Conservation (phyloP, 2,113 vertebrate genomes). For the Hemiscyllium ocellatum region DNA sequence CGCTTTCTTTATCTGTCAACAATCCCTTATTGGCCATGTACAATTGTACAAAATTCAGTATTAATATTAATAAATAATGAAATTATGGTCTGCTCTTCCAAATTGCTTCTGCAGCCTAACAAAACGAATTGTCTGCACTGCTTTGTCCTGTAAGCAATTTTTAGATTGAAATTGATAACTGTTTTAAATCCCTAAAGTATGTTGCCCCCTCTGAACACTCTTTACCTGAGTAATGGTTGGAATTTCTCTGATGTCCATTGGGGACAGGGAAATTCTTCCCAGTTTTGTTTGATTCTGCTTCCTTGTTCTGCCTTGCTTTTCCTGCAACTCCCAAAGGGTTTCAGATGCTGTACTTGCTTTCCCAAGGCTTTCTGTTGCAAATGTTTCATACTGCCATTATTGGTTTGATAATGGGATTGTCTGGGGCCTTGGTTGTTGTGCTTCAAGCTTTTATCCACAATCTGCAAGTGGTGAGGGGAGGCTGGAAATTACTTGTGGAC, state of each 20-base stretch:
- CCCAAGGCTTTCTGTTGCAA: conserved; percentile 8
- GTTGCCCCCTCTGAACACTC: neutral
- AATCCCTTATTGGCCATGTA: neutral
- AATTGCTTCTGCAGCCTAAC: conserved; percentile 10
- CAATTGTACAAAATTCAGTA: neutral
- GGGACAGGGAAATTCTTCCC: conserved; percentile 3
- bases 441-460: neutral
- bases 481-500: neutral
- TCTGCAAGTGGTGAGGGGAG: neutral
- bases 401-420: neutral
- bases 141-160: neutral
- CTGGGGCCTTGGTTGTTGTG: neutral
- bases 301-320: conserved; percentile 11
- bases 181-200: neutral
- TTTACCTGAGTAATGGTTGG: neutral
- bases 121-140: neutral
- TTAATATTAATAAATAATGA: neutral
- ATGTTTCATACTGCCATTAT: neutral
- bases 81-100: neutral
- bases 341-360: conserved; percentile 25
- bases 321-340: conserved; percentile 6
- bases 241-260: neutral
- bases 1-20: neutral
- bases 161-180: neutral
- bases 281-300: neutral